Evolutionary conservation across 2,888 invertebrate genomes (phyloP), one percentile per base, ranked within the genome.

Genomic region (Amblyteles armatorius): DNA sequence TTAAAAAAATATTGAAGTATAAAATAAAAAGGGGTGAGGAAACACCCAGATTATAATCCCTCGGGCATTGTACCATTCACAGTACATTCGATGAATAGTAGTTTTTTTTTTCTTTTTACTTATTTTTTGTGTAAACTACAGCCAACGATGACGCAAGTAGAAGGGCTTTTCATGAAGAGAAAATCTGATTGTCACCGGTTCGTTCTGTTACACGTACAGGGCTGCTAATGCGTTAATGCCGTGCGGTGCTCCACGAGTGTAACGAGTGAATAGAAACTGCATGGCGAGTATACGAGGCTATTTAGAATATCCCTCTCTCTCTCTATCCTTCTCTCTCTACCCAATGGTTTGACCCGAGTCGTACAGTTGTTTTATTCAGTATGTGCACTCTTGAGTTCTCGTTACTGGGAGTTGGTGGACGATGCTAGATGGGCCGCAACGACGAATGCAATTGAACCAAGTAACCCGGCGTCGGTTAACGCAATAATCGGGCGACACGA

Each of bases 381-480:
- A 19, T n/a, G 65, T 16, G 50, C 65, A 65, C 36, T 67, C 52
- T 77, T 29, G 52, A 50, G 65, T 52, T 33, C 40, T 52, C 16
- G 57, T 77, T 77, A 65, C 52, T 67, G 40, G 60, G 50, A 79
- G 55, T 22, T 19, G 36, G 40, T 40, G 52, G 40, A 55, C 36
- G 9, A 29, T 52, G 55, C 67, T 67, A 55, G 85, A 82, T 79
- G 82, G 82, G 76, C 57, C 36, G 82, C 68, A 82, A 84, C 78
- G 82, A 82, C 76, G 82, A 85, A 82, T 82, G 82, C 85, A 85
- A 85, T 85, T 85, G 85, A 85, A 85, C 85, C 82, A 67, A 82
- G 76, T 79, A 82, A 85, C 85, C 85, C 85, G 85, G 73, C 68
- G 81, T 52, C 72, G 85, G 82, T 76, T 85, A 85, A 85, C 85